Base-by-base conservation (phyloP, 2,113 vertebrate species). In the Sakesphorus luctuosus region DNA sequence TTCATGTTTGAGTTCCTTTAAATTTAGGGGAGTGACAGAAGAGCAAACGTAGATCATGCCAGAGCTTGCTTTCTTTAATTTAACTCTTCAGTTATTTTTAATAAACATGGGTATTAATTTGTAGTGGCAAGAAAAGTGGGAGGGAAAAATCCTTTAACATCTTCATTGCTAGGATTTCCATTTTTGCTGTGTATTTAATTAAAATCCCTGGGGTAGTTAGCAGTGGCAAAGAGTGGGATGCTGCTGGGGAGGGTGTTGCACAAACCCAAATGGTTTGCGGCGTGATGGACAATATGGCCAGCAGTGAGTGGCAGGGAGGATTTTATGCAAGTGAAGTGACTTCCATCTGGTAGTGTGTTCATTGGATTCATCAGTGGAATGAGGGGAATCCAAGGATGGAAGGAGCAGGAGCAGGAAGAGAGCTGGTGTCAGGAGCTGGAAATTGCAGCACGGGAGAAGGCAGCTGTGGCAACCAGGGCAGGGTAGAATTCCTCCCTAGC, bases 21-120 rank as follows among this genome's bases (percentile, higher is more conserved):
- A 90, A 90, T 90, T 87, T 73, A 80, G 61, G 50, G 50, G 65
- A 65, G 58, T 66, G 62, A 90, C 40, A 80, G 90, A 81, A 90
- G 56, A 80, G 49, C 55, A 79, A 52, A 58, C 47, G n/a, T 84
- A 85, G 69, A 95, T 80, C 55, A 67, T 94, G 81, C 88, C 79
- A 90, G 83, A 75, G 18, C 47, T 89, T 84, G 40, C 80, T 89
- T 95, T 90, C 88, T 90, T 95, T 92, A 87, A 90, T 87, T 92
- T 93, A 94, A 90, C 65, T 92, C 73, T 90, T 91, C 6, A 33
- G 76, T 79, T 93, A 71, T 90, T 93, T 93, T 95, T 88, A 89
- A 80, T 94, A 85, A 89, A 79, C 40, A 35, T 33, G 19, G 33
- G 8, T 56, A 73, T 75, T 93, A 93, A 94, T 92, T 90, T 93